A percentile compares a stretch with the other conserved stretches of the same genome.
phyloP scores from a whole-genome alignment of 2,888 invertebrate genomes.

The Hofmannophila pseudospretella region DNA sequence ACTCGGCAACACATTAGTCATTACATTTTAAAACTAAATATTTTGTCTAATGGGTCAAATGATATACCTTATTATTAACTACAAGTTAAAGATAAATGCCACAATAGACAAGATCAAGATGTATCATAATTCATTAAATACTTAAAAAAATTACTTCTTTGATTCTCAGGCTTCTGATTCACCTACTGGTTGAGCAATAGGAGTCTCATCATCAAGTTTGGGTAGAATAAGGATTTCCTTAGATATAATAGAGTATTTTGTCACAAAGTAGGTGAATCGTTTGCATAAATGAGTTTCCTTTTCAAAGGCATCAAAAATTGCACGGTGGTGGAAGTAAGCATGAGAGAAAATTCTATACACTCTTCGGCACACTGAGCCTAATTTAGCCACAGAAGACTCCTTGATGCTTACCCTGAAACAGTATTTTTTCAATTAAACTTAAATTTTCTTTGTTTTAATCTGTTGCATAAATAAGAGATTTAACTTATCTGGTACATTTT shows the following conservation, averaged over 20 bases:
- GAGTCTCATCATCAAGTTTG: conserved; percentile 89
- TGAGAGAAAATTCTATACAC: conserved; percentile 99
- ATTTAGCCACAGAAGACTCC: conserved; percentile 98
- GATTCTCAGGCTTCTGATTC: conserved; percentile 70
- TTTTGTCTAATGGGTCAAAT: too few relatives aligned
- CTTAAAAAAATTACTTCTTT: conserved; percentile 24
- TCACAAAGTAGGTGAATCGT: conserved; percentile 97
- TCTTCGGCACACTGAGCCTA: conserved; percentile 98
- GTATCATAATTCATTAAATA: conserved; percentile 17
- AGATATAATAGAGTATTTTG: conserved; percentile 98
- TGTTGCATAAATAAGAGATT: too few relatives aligned
- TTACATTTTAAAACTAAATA: too few relatives aligned
- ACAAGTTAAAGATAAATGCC: conserved; percentile 10
- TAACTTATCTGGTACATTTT: too few relatives aligned
- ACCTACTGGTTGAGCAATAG: conserved; percentile 71
- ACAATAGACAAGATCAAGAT: conserved; percentile 11
- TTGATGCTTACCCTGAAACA: conserved; percentile 95
- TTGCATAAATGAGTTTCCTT: conserved; percentile 96
- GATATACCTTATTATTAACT: too few relatives aligned
- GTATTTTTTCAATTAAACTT: neutral
- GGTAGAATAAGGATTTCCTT: conserved; percentile 99
- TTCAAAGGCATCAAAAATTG: conserved; percentile 98
- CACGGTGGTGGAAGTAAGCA: conserved; percentile 98
- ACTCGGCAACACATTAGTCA: too few relatives aligned
- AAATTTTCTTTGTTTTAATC: too few relatives aligned